phyloP scores from a whole-genome alignment of 1,140 invertebrate genomes.

The Danaus plexippus region DNA sequence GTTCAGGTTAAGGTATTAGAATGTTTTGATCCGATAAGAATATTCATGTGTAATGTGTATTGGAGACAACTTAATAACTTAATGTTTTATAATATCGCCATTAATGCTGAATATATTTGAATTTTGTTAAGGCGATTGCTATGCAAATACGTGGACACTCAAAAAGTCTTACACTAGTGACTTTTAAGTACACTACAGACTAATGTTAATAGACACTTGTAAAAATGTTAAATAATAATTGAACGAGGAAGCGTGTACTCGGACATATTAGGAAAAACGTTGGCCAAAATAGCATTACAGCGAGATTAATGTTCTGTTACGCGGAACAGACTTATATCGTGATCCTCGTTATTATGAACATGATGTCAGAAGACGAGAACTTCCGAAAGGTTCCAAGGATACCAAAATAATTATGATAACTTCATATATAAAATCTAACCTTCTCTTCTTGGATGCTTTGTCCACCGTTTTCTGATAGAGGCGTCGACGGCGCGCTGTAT shows the following conservation, averaged over 20 bases:
- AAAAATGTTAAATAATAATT: neutral
- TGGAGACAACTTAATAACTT: neutral
- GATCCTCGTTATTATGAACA: slow-evolving; percentile 38
- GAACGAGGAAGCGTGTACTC: slow-evolving; percentile 17
- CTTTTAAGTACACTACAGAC: no score
- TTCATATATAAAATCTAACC: slow-evolving; percentile 54
- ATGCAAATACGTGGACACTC: slow-evolving; percentile 3
- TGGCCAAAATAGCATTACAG: slow-evolving; percentile 32
- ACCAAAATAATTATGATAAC: slow-evolving; percentile 28
- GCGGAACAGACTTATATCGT: slow-evolving; percentile 52
- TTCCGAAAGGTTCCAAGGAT: slow-evolving; percentile 55
- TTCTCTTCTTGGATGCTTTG: slow-evolving; percentile 74
- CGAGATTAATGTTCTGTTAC: slow-evolving; percentile 46
- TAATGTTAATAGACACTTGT: no score
- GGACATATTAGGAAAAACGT: slow-evolving; percentile 30
- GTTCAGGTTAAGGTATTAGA: neutral
- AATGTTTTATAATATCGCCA: neutral
- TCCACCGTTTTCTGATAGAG: slow-evolving; percentile 74
- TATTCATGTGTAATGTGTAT: neutral
- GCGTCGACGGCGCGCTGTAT: slow-evolving; percentile 76
- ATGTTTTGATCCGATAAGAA: slow-evolving; percentile 1
- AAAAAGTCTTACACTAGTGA: no score
- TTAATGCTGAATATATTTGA: slow-evolving; percentile 1
- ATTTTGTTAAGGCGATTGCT: slow-evolving; percentile 10
- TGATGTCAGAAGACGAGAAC: slow-evolving; percentile 49